Conservation (phyloP, 1,140 invertebrate genomes). For the Amyelois transitella region DNA sequence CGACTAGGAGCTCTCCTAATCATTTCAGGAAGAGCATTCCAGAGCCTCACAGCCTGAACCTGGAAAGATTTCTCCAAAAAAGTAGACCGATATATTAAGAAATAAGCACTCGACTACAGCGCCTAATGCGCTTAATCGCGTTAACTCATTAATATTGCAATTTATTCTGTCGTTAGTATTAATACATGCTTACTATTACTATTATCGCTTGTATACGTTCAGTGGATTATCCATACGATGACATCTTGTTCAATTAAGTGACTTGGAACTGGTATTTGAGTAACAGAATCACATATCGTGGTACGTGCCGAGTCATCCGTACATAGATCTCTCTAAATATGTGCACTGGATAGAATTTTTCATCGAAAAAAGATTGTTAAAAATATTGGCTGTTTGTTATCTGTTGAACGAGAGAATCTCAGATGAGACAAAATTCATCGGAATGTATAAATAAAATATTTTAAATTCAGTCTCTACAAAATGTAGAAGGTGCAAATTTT, state of each 20-base stretch:
- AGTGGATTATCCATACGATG: neutral
- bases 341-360: neutral
- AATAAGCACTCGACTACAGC: neutral
- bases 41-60: no score
- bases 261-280: neutral
- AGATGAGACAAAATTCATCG: no score
- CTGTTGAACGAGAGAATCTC: no score
- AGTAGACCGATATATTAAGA: no score
- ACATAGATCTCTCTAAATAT: neutral
- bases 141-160: neutral
- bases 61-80: no score
- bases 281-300: slow-evolving; percentile 10
- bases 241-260: slow-evolving; percentile 7
- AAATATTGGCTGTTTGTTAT: no score
- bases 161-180: neutral
- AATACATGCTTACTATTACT: neutral
- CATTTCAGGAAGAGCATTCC: no score
- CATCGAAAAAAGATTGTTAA: neutral
- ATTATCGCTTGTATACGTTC: neutral
- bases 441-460: no score
- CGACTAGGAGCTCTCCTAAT: no score
- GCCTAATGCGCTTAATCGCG: neutral
- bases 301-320: slow-evolving; percentile 1
- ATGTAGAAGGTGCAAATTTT: no score
- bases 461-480: no score